Conservation (phyloP, 2,888 invertebrate genomes). For the Amorpha juglandis region DNA sequence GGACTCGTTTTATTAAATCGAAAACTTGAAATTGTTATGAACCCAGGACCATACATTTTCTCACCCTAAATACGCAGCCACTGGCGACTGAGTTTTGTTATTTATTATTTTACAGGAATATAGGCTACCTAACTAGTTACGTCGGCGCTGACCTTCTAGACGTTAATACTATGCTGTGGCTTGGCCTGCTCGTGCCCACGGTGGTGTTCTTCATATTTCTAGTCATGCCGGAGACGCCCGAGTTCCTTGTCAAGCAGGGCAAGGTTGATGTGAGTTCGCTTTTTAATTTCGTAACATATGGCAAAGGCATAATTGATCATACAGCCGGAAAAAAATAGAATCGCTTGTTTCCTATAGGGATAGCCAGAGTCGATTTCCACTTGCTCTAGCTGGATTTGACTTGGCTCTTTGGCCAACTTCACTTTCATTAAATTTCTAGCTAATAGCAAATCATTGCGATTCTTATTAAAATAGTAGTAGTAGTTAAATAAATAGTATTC, state of each 20-base stretch:
- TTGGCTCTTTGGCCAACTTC: no score
- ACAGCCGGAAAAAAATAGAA: not conserved
- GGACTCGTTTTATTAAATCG: no score
- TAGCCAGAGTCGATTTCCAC: no score
- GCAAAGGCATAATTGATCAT: not conserved
- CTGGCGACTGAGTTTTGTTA: not conserved
- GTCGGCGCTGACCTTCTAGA: slow-evolving; percentile 67
- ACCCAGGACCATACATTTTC: no score
- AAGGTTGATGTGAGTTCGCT: slow-evolving; percentile 68
- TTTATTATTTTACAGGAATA: slow-evolving; percentile 58
- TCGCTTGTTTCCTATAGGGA: no score
- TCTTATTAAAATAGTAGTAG: not conserved
- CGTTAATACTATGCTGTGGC: slow-evolving; percentile 66
- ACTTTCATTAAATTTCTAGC: no score
- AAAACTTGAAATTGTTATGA: no score
- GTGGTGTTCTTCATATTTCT: slow-evolving; percentile 70
- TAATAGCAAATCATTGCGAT: not conserved
- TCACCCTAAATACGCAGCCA: not conserved
- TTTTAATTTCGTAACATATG: slow-evolving; percentile 2
- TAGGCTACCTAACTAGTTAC: slow-evolving; percentile 74
- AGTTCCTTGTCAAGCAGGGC: slow-evolving; percentile 75
- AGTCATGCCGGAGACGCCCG: slow-evolving; percentile 78
- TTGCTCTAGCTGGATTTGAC: no score
- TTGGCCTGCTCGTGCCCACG: slow-evolving; percentile 67
- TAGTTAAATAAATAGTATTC: no score